Conservation (phyloP, 1,140 invertebrate genomes). For the Lordiphosa stackelbergi region DNA sequence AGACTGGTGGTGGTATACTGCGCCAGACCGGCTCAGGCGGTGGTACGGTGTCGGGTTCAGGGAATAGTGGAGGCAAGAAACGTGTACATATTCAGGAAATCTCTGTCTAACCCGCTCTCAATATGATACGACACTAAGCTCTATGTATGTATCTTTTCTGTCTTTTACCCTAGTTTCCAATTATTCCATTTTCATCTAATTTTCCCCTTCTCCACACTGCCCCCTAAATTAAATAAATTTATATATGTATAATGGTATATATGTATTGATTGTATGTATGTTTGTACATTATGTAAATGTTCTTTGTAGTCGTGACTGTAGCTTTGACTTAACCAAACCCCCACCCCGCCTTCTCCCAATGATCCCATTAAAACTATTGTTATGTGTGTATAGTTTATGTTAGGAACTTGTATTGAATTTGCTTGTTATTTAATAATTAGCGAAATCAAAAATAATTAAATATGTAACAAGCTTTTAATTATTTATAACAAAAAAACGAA, state of each 20-base stretch:
- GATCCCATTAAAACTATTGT: conserved; percentile 22
- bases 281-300: conserved; percentile 76
- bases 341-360: not conserved
- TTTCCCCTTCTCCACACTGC: not conserved
- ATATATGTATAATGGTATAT: not conserved
- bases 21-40: conserved; percentile 78
- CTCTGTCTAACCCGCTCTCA: conserved; percentile 82
- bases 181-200: conserved; percentile 1
- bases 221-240: not conserved
- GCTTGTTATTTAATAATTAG: conserved; percentile 74
- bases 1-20: conserved; percentile 79
- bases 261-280: conserved; percentile 52
- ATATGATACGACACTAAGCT: conserved; percentile 6
- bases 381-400: conserved; percentile 58
- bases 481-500: conserved; percentile 48
- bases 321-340: conserved; percentile 28
- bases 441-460: conserved; percentile 46
- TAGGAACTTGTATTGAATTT: conserved; percentile 57
- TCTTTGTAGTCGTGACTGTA: conserved; percentile 56
- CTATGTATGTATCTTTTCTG: conserved; percentile 12
- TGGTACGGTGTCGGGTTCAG: conserved; percentile 78
- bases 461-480: conserved; percentile 62
- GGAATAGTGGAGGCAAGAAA: conserved; percentile 85
- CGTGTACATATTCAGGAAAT: conserved; percentile 92
- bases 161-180: not conserved